These are phyloP conservation scores for Ophion costatus DNA, from an alignment of 2,888 invertebrate genomes.

Conservation along the genomic window DNA sequence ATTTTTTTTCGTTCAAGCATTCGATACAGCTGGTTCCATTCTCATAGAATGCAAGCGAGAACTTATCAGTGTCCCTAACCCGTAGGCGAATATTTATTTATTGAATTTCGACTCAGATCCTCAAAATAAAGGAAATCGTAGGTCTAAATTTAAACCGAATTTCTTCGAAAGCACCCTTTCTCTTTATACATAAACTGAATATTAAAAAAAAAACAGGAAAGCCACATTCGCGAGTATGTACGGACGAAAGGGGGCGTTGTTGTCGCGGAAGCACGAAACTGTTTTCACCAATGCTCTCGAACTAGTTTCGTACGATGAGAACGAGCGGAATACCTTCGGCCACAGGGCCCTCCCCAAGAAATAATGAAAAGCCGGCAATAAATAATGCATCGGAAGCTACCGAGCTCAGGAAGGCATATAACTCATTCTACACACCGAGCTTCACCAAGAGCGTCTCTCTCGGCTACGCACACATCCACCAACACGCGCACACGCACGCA, in stretches of 20 bases:
- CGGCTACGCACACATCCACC: constrained; percentile 12
- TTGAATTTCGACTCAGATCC: too few relatives aligned
- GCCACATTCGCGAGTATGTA: neutral
- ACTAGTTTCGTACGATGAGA: constrained; percentile 54
- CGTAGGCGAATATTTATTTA: too few relatives aligned
- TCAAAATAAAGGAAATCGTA: too few relatives aligned
- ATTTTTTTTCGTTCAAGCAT: too few relatives aligned
- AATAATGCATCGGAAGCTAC: constrained; percentile 83
- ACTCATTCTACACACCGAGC: constrained; percentile 78
- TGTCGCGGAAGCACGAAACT: constrained; percentile 54
- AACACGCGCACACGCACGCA: neutral
- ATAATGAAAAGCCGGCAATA: constrained; percentile 83
- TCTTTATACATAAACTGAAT: too few relatives aligned
- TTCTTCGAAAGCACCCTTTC: too few relatives aligned
- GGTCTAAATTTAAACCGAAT: too few relatives aligned
- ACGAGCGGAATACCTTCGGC: constrained; percentile 31
- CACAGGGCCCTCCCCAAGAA: constrained; percentile 71
- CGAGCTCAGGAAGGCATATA: constrained; percentile 79
- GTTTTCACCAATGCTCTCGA: constrained; percentile 44
- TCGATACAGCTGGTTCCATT: too few relatives aligned
- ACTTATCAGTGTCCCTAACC: too few relatives aligned
- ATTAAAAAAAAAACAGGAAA: neutral
- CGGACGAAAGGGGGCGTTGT: constrained; percentile 32
- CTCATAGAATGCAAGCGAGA: too few relatives aligned
- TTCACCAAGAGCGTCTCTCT: constrained; percentile 55